Evolutionary conservation across 2,113 vertebrate species (phyloP), one percentile per base, ranked within the genome.

Genomic region (Xyrauchen texanus): DNA sequence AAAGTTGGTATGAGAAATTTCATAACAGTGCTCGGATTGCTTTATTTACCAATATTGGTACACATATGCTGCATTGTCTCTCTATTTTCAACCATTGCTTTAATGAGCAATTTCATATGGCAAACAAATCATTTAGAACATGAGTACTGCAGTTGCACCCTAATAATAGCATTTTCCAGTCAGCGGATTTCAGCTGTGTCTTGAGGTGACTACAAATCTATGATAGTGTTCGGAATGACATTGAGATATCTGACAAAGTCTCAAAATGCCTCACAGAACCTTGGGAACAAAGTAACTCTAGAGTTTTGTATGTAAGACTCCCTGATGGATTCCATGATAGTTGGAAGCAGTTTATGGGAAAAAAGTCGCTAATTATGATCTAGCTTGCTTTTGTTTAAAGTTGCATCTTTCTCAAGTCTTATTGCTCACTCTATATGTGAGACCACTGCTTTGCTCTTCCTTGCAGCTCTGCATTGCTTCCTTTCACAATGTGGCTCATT

Each of bases 401-500:
- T 62, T 46, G 21, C 21, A 34, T 34, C 21, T 34, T 34, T 34
- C 21, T 34, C 21, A 34, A 34, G 21, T 34, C 21, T 34, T 34
- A 34, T 34, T 1, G 21, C 21, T 34, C 21, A n/a, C n/a, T 34
- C 21, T 34, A 34, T 34, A 1, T 34, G 21, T 34, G 21, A 34
- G 21, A 1, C 1, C 21, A 34, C 3, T 34, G 21, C 21, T 34
- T 34, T 34, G 21, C 21, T 34, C 46, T 61, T 15, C 44, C 70
- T 61, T 58, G 57, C 53, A 58, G 55, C 55, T n/a, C 13, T 34
- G 58, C 4, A 4, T 62, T 74, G 15, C 61, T 65, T 53, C 49
- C 16, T 46, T 13, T 44, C 13, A 3, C 49, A 55, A 65, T 55
- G 61, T 44, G 74, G 49, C 74, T 76, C 74, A 45, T 76, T 76